These are phyloP conservation scores for Saturnia japonica DNA, from an alignment of 2,888 invertebrate genomes.

Conservation along the genomic window DNA sequence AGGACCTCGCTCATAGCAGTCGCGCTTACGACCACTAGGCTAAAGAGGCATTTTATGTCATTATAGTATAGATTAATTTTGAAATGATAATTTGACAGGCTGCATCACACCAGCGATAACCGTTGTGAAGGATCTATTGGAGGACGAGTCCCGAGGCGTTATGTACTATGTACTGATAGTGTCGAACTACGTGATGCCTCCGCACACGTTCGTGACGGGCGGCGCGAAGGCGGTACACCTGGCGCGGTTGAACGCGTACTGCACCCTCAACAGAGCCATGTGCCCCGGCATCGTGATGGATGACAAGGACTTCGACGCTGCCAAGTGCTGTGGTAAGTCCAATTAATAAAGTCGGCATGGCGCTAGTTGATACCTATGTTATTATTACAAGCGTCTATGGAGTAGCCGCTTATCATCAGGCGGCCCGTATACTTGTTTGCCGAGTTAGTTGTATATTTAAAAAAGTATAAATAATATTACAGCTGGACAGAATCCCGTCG, in stretches of 20 bases:
- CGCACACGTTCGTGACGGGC: constrained; percentile 45
- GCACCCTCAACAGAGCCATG: constrained; percentile 34
- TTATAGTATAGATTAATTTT: background rate
- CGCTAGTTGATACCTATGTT: no score
- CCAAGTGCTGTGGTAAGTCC: constrained; percentile 51
- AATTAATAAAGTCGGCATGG: no score
- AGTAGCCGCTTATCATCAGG: no score
- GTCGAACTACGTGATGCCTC: constrained; percentile 36
- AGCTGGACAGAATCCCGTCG: constrained; percentile 40
- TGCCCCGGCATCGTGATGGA: constrained; percentile 41
- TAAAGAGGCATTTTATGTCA: no score
- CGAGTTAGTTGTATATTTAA: no score
- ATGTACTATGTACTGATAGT: constrained; percentile 24
- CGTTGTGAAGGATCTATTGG: background rate
- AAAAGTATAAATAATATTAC: constrained; percentile 20
- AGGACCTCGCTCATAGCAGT: no score
- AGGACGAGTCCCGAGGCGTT: background rate
- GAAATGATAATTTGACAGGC: background rate
- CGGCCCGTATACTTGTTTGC: no score
- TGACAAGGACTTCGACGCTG: constrained; percentile 33
- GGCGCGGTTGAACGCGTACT: constrained; percentile 50
- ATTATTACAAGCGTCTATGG: no score
- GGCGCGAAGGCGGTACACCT: constrained; percentile 29
- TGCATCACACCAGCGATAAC: constrained; percentile 32
- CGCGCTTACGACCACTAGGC: no score